Percentiles rank a stretch among this genome's conserved stretches.
These are phyloP conservation scores for Delphinapterus leucas DNA, from an alignment of 2,113 vertebrate species.

Conservation along the genomic window DNA sequence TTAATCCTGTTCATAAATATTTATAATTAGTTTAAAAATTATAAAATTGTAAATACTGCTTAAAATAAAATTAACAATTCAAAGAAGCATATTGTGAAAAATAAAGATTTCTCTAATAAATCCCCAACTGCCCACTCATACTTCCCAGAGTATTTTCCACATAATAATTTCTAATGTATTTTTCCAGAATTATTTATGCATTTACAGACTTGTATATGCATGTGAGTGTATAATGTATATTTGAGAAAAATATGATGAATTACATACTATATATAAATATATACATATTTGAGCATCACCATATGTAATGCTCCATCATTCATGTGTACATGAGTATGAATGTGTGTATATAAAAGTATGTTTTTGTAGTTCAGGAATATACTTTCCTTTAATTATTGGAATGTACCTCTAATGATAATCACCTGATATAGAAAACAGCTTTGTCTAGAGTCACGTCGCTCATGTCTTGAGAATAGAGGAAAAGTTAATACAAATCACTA, in stretches of 20 bases:
- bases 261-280: neutral
- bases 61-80: conserved; percentile 27
- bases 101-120: neutral
- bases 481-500: neutral
- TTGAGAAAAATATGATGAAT: neutral
- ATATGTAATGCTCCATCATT: neutral
- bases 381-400: neutral
- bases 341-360: neutral
- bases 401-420: neutral
- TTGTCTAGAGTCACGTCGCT: neutral
- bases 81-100: neutral
- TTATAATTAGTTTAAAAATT: neutral
- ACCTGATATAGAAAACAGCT: neutral
- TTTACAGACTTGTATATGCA: neutral
- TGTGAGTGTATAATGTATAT: neutral
- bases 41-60: neutral
- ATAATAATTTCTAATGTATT: neutral
- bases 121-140: neutral
- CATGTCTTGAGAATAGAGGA: neutral
- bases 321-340: neutral
- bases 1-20: neutral
- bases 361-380: neutral
- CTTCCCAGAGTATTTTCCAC: neutral
- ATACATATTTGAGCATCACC: neutral
- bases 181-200: neutral